Evolutionary conservation across 2,113 vertebrate species (phyloP).

Genomic region (Verasper variegatus): DNA sequence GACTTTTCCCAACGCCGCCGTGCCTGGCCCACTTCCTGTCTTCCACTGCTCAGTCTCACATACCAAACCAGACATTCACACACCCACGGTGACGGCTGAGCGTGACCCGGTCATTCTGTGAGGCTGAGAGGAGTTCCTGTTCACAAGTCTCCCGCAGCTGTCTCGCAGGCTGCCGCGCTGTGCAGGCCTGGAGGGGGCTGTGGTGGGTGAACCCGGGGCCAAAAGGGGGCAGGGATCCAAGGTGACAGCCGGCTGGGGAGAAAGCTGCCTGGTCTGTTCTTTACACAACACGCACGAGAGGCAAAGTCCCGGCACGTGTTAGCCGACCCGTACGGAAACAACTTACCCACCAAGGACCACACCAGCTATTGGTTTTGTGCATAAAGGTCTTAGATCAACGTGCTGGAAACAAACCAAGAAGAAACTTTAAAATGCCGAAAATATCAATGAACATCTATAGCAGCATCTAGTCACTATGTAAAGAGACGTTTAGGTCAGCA

Average conservation of each 20-base stretch:
- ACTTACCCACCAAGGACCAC: too few species aligned
- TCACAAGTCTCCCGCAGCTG: conserved; percentile 60
- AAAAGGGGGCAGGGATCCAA: conserved; percentile 28
- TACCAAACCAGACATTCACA: conserved; percentile 74
- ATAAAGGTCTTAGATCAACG: not conserved
- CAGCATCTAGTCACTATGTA: not conserved
- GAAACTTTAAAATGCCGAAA: too few species aligned
- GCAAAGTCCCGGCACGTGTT: conserved; percentile 34
- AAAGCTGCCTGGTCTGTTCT: conserved; percentile 41
- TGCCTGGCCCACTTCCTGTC: conserved; percentile 67
- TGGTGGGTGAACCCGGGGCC: conserved; percentile 39
- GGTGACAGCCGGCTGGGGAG: conserved; percentile 34
- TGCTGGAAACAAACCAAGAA: too few species aligned
- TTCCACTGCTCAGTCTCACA: conserved; percentile 60
- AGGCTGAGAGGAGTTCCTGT: conserved; percentile 71
- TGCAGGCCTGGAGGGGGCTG: conserved; percentile 10
- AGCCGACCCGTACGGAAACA: not conserved
- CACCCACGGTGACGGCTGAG: conserved; percentile 66
- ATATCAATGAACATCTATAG: not conserved
- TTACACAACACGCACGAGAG: conserved; percentile 22
- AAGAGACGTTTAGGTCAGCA: not conserved
- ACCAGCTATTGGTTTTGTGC: not conserved
- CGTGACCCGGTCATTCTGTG: conserved; percentile 66
- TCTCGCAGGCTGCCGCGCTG: conserved; percentile 42
- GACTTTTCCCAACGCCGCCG: conserved; percentile 35